Conservation (phyloP, 2,888 invertebrate species). For the Muschampia staudingeri region DNA sequence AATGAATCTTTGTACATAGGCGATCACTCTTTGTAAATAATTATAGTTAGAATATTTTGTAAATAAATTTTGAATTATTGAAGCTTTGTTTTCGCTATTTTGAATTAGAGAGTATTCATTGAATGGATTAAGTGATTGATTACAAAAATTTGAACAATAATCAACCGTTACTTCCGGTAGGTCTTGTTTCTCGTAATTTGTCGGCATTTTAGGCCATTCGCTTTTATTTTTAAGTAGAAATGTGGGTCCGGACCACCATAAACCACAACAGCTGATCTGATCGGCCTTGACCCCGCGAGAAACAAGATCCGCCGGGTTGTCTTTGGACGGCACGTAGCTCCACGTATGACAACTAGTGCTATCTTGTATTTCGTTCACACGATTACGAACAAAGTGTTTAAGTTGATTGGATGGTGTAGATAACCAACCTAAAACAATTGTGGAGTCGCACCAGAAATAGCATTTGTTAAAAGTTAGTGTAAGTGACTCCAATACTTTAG, state of each 20-base stretch:
- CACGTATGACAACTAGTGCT: conserved; percentile 16
- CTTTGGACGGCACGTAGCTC: conserved; percentile 49
- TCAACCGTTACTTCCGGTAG: neutral
- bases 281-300: conserved; percentile 59
- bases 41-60: conserved; percentile 33
- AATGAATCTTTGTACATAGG: conserved; percentile 49
- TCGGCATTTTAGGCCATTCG: conserved; percentile 11
- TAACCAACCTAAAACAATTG: conserved; percentile 26
- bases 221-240: neutral
- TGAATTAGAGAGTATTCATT: neutral
- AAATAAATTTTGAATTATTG: conserved; percentile 36
- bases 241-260: conserved; percentile 44
- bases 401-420: conserved; percentile 13
- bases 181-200: no score
- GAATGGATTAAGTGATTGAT: neutral
- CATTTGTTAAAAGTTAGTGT: neutral
- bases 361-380: conserved; percentile 22
- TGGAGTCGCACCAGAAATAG: conserved; percentile 34
- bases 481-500: conserved; percentile 27
- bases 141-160: conserved; percentile 3
- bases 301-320: conserved; percentile 45
- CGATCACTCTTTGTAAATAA: conserved; percentile 37
- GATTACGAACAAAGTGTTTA: conserved; percentile 5
- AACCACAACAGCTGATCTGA: conserved; percentile 17
- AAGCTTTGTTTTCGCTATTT: neutral